A percentile compares a stretch with the other conserved stretches of the same genome.
Conservation (phyloP, 2,797 vertebrate species). For the Liasis olivaceus region DNA sequence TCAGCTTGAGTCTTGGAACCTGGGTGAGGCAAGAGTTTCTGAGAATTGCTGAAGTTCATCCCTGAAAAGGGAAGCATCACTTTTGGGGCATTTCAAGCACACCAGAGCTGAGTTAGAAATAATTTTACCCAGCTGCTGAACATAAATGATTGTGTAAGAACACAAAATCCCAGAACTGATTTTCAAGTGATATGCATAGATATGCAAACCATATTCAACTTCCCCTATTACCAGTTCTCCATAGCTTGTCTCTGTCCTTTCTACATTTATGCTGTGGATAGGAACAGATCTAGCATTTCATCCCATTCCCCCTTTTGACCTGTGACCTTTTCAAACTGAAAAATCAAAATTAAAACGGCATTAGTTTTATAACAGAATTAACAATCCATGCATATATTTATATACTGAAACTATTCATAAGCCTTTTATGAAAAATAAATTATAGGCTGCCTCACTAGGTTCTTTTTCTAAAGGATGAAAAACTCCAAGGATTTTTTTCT, state of each 20-base stretch:
- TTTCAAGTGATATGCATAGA: not conserved
- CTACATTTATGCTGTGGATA: not conserved
- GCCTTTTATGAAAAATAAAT: not conserved
- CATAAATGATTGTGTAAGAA: not conserved
- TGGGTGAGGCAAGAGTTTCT: not conserved
- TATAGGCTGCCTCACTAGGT: not conserved
- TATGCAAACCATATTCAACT: not conserved
- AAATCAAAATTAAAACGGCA: not conserved
- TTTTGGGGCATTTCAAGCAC: not conserved
- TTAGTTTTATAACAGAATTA: not conserved
- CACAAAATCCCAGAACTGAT: not conserved
- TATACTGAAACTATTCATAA: not conserved
- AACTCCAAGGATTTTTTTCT: not conserved
- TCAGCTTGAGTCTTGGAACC: not conserved
- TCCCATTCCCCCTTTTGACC: not conserved
- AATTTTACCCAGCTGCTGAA: not conserved
- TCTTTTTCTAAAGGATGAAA: not conserved
- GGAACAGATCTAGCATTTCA: not conserved
- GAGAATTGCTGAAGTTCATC: not conserved
- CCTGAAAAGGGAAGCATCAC: not conserved
- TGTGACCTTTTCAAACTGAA: not conserved
- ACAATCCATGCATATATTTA: not conserved
- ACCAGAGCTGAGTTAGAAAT: not conserved
- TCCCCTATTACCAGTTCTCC: not conserved
- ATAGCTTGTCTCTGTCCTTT: not conserved